Evolutionary conservation across 2,113 vertebrate genomes (phyloP).

Genomic region (Shinisaurus crocodilurus): DNA sequence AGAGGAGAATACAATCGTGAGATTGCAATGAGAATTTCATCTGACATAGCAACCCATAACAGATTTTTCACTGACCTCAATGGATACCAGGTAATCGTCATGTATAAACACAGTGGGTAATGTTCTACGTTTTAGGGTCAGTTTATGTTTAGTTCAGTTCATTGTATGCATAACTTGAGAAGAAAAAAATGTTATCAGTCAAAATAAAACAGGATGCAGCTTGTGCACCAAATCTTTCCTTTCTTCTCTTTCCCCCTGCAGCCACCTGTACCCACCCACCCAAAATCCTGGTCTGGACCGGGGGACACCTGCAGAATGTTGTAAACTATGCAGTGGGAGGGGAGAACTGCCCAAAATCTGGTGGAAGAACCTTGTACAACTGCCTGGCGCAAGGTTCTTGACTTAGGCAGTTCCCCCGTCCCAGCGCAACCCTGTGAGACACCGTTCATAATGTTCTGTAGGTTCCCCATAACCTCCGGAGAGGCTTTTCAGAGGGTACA

Average conservation of each 20-base stretch:
- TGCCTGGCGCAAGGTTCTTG: not conserved
- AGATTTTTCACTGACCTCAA: slow-evolving; percentile 93
- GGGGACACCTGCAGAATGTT: not conserved
- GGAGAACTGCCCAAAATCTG: not conserved
- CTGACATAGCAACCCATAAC: slow-evolving; percentile 83
- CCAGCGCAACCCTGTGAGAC: not conserved
- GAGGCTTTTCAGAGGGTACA: too few relatives aligned
- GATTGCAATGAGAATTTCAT: slow-evolving; percentile 91
- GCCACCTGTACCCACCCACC: not conserved
- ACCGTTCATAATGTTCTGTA: not conserved
- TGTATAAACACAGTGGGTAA: slow-evolving; percentile 2
- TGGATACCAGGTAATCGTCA: slow-evolving; percentile 88
- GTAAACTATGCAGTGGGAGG: not conserved
- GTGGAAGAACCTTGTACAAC: not conserved
- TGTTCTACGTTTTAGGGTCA: not conserved
- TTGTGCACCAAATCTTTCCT: too few relatives aligned
- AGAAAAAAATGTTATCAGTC: not conserved
- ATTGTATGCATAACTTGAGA: not conserved
- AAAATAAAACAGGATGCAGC: not conserved
- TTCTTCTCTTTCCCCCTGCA: too few relatives aligned
- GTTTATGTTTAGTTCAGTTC: not conserved
- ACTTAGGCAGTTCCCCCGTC: not conserved
- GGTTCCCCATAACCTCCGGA: too few relatives aligned
- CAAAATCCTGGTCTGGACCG: not conserved
- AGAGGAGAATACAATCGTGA: slow-evolving; percentile 89